Evolutionary conservation across 2,888 invertebrate genomes (phyloP).

Genomic region (Marronus borbonicus): DNA sequence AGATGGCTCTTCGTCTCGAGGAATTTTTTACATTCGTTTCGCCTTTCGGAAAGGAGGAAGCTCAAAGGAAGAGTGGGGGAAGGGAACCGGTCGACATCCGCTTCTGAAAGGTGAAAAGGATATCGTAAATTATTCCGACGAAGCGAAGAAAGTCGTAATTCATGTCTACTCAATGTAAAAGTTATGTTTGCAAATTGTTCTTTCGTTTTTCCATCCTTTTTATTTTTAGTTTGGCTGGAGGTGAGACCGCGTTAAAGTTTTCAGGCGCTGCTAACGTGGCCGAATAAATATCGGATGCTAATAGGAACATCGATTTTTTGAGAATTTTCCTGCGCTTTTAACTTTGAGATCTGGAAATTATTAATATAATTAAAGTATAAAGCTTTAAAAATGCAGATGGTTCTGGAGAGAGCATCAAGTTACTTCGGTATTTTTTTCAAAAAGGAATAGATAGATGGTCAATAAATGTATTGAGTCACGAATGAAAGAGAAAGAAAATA

Average conservation of each 20-base stretch:
- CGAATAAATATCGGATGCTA: conserved; percentile 18
- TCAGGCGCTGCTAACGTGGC: neutral
- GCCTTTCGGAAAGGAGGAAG: neutral
- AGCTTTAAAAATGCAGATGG: no score
- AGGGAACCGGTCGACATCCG: neutral
- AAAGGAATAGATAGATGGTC: no score
- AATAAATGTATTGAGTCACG: no score
- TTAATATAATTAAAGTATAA: no score
- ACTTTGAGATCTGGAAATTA: no score
- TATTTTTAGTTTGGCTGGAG: no score
- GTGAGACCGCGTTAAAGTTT: neutral
- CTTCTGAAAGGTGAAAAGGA: conserved; percentile 1
- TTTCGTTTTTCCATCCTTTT: neutral
- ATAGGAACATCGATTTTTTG: neutral
- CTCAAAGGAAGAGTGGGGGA: neutral
- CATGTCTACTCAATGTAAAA: conserved; percentile 27
- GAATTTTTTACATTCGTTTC: neutral
- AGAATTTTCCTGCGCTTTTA: neutral
- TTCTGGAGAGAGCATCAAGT: no score
- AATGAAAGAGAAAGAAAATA: no score
- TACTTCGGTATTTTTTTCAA: no score
- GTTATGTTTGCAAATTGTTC: conserved; percentile 39
- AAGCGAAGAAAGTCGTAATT: conserved; percentile 15
- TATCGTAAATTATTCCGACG: conserved; percentile 20
- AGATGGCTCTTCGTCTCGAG: neutral